Conservation (phyloP, 2,888 invertebrate species). For the Tillus elongatus region DNA sequence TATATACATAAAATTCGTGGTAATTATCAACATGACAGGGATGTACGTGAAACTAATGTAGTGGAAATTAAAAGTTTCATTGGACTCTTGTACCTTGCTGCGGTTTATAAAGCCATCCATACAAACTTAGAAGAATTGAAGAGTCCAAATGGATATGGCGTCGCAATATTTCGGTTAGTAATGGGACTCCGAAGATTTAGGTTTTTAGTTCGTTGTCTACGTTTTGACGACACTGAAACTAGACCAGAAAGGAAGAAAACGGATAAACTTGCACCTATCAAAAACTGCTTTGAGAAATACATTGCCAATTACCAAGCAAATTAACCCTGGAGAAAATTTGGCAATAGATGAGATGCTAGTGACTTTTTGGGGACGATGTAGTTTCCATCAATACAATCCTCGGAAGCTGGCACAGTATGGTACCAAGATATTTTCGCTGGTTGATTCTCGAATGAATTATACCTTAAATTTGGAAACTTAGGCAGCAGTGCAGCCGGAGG, state of each 20-base stretch:
- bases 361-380: constrained; percentile 16
- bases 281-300: constrained; percentile 11
- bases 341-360: constrained; percentile 16
- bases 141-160: not conserved
- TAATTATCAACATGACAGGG: no score
- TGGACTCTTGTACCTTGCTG: constrained; percentile 24
- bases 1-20: no score
- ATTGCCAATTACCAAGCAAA: constrained; percentile 10
- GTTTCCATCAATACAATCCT: constrained; percentile 18
- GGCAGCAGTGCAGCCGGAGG: constrained; percentile 16
- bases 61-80: constrained; percentile 25
- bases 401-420: constrained; percentile 16
- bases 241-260: constrained; percentile 5
- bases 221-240: constrained; percentile 12
- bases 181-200: constrained; percentile 8
- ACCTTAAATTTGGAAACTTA: constrained; percentile 16
- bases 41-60: constrained; percentile 19
- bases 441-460: constrained; percentile 15
- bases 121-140: constrained; percentile 5
- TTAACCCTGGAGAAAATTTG: constrained; percentile 12
- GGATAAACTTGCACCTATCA: constrained; percentile 8
- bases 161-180: no score
- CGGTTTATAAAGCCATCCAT: constrained; percentile 15
- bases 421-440: constrained; percentile 15
- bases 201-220: constrained; percentile 10